Base-by-base conservation (phyloP, 2,113 vertebrate species). In the Istiophorus platypterus region DNA sequence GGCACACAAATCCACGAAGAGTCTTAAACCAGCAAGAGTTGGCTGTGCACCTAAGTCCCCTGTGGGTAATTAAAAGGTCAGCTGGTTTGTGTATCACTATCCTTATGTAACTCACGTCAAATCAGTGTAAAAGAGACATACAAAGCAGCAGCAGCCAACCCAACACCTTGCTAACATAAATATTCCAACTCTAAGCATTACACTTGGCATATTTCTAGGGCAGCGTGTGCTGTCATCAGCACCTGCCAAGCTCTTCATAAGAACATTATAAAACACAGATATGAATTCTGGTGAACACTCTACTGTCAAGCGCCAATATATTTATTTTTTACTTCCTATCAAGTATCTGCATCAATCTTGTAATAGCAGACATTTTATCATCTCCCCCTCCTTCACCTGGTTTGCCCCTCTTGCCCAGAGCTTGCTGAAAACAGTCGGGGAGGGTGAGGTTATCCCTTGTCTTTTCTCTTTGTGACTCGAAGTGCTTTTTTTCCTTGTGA, bases 51-150 rank as follows among this genome's bases (percentile, higher is more conserved):
- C 37, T 57, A 3, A 20, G 59, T 88, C 84, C 67, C 79, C 22
- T 10, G 20, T 59, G 80, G 24, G 24, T 39, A 76, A 85, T 85
- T 85, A 79, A 78, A 85, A 90, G 88, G 75, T 88, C 74, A 77
- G 49, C 76, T 75, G 51, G 66, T 80, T 68, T 75, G 66, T 77
- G 49, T 74, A 75, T 72, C 64, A 84, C 72, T 29, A 64, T 73
- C 37, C 58, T 29, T 65, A 65, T 80, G 71, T n/a, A 64, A 80
- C 65, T 82, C 51, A 69, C 34, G 56, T 85, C 47, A 82, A 74
- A 81, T 63, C 47, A 65, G 47, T 62, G 58, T 76, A 76, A 81
- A 80, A 64, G 34, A 82, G 51, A 74, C 64, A 42, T 8, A 74
- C 54, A 72, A 81, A 68, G 45, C 70, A 76, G 77, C 68, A 56